Base-by-base conservation (phyloP, 2,797 vertebrate genomes). In the Lepidocolaptes lacrymiger region DNA sequence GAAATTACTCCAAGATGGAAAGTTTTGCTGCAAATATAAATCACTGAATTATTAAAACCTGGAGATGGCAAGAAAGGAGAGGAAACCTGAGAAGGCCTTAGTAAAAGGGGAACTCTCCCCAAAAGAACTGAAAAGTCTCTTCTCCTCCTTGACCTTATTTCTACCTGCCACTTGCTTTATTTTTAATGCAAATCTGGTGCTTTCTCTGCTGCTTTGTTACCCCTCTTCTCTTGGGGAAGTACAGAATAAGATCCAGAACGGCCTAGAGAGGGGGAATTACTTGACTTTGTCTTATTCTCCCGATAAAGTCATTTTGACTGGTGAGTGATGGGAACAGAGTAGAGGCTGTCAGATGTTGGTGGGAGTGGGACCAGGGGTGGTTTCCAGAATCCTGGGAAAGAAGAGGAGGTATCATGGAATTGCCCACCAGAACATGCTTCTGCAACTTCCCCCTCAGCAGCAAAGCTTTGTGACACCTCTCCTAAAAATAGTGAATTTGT, bases 21-120 rank as follows among this genome's bases (percentile, higher is more conserved):
- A 61, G 71, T 20, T 74, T 73, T 61, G 80, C 84, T 95, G 84
- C 74, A 91, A 68, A 89, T 68, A 61, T 6, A 82, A 86, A 85
- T 52, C 55, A 46, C 9, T 39, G 44, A 49, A 63, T 83, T 77
- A 67, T 90, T 52, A 85, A 89, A 27, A 59, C 56, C 63, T 28
- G 39, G 10, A 86, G 77, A 61, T 24, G 67, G 74, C 46, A 49
- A 75, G 73, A 68, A 56, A 76, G 64, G 34, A 37, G 19, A 51
- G 19, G 34, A 76, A 91, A 90, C 24, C 28, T 19, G 74, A 76
- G 67, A 49, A 56, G 76, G 54, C 9, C 19, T 73, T 74, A 51
- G 67, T 22, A 43, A 71, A 85, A 83, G 54, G 64, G 59, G 54
- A 92, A 54, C 44, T 61, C 27, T 59, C 69, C 55, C 52, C 8